Conservation (phyloP, 2,888 invertebrate species). For the Sepioteuthis lessoniana region DNA sequence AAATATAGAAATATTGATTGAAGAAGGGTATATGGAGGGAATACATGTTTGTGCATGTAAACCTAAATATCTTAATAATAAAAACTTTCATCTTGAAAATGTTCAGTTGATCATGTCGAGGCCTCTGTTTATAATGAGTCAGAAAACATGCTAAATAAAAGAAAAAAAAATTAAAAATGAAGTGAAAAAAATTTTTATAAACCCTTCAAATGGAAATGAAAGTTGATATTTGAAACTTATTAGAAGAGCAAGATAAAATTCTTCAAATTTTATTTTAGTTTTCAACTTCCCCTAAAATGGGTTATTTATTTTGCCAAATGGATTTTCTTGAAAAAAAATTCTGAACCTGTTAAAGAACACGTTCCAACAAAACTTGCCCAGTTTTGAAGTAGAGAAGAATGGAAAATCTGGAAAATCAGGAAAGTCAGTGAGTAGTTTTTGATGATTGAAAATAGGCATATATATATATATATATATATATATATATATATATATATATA, state of each 20-base stretch:
- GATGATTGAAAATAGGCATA: neutral
- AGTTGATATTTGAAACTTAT: neutral
- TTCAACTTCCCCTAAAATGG: slow-evolving; percentile 8
- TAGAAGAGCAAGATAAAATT: neutral
- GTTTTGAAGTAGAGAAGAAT: neutral
- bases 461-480: neutral
- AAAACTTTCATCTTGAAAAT: neutral
- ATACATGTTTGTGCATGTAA: neutral
- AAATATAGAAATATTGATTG: too few species aligned
- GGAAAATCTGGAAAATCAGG: neutral
- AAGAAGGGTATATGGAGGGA: neutral
- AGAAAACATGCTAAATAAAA: neutral
- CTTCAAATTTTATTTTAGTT: slow-evolving; percentile 8
- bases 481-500: too few species aligned
- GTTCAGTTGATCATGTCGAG: neutral
- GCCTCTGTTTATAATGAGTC: neutral
- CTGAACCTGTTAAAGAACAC: neutral
- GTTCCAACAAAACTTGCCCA: neutral
- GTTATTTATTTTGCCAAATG: slow-evolving; percentile 10
- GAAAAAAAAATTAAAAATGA: neutral
- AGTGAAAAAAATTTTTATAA: neutral
- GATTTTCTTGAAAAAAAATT: neutral
- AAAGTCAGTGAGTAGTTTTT: neutral
- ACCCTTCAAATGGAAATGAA: neutral
- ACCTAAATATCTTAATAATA: neutral